Evolutionary conservation across 2,113 vertebrate species (phyloP).

Genomic region (Brachyistius frenatus): DNA sequence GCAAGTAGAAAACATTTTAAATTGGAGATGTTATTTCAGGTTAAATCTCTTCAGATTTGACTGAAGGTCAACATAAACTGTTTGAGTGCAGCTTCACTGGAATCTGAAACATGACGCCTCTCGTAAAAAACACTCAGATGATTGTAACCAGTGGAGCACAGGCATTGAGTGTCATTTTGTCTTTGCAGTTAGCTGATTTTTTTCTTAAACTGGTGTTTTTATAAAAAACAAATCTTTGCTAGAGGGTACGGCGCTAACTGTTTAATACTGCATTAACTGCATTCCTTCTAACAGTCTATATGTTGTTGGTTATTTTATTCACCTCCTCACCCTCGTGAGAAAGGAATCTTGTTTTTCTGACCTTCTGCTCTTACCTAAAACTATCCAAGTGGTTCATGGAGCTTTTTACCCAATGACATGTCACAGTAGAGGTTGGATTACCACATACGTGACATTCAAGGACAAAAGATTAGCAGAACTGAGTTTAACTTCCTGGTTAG

Average conservation of each 20-base stretch:
- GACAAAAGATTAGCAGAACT: too few relatives aligned
- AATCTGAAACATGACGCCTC: constrained; percentile 2
- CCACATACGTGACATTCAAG: background rate
- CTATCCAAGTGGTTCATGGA: background rate
- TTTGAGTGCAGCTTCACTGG: too few relatives aligned
- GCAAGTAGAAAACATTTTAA: too few relatives aligned
- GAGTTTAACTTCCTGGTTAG: too few relatives aligned
- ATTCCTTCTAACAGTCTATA: constrained; percentile 20
- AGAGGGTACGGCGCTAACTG: constrained; percentile 37
- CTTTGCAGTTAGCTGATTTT: background rate
- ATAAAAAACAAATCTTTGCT: constrained; percentile 7
- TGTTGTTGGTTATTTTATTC: background rate
- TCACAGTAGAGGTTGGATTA: too few relatives aligned
- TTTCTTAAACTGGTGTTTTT: constrained; percentile 14
- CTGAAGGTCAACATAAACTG: too few relatives aligned
- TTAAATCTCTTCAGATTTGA: background rate
- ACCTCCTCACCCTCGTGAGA: background rate
- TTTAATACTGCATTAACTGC: constrained; percentile 29
- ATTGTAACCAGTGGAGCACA: background rate
- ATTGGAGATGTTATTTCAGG: background rate
- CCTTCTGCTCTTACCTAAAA: too few relatives aligned
- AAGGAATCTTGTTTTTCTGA: too few relatives aligned
- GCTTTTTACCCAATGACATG: background rate
- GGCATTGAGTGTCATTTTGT: constrained; percentile 27
- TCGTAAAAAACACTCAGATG: constrained; percentile 11